Evolutionary conservation across 1,140 invertebrate genomes (phyloP).

Genomic region (Ptiloglossa arizonensis): DNA sequence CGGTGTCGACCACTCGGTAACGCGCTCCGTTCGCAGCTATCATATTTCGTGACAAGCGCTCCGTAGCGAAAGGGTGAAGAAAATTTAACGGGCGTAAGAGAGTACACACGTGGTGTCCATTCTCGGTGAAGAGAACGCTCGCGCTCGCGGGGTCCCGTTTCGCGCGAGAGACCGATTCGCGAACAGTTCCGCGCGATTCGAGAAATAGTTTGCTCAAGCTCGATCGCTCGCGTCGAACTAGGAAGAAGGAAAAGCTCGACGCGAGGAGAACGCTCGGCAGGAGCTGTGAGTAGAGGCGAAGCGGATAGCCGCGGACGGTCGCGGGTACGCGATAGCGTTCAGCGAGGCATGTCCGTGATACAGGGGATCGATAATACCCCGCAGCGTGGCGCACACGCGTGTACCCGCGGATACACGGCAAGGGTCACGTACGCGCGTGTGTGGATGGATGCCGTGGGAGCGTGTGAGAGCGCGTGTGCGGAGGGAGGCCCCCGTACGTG

Average conservation of each 20-base stretch:
- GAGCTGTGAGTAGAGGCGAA: constrained; percentile 19
- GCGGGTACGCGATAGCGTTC: constrained; percentile 52
- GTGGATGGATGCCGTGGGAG: no score
- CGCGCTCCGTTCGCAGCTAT: no score
- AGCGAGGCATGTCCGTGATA: constrained; percentile 63
- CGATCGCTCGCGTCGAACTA: background rate
- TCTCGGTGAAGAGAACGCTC: no score
- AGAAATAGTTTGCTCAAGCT: no score
- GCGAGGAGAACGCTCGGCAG: constrained; percentile 18
- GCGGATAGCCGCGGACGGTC: background rate
- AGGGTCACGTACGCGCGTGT: background rate
- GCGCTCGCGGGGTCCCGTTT: no score
- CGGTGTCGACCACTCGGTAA: no score
- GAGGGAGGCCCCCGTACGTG: constrained; percentile 18
- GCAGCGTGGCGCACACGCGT: constrained; percentile 29
- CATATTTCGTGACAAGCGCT: no score
- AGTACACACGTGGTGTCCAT: no score
- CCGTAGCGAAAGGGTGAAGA: no score
- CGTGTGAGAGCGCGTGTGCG: background rate
- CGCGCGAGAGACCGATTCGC: no score
- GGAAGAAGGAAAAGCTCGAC: background rate
- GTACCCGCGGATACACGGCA: constrained; percentile 1
- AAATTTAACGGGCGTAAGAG: no score
- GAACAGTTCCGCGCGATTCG: no score
- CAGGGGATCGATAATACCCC: constrained; percentile 69